These are phyloP conservation scores for Ephydatia muelleri DNA, from an alignment of 37 sponge, comb jelly and placozoan genomes.

Conservation along the genomic window DNA sequence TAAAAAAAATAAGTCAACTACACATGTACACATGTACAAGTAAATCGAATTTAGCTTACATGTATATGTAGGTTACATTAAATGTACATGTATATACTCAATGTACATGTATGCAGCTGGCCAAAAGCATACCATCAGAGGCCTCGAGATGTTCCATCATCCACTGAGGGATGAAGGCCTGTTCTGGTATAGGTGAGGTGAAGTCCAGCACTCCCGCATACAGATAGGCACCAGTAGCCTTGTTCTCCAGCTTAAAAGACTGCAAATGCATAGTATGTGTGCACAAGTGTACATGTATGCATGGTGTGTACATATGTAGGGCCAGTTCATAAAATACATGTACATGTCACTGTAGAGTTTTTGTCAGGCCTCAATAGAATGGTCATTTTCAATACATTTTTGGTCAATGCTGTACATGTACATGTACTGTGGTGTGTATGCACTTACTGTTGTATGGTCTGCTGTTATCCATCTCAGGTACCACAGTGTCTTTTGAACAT, in stretches of 20 bases:
- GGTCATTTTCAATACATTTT: background rate
- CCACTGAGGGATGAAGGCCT: background rate
- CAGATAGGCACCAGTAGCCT: background rate
- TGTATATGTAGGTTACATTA: too few species aligned
- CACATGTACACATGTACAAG: too few species aligned
- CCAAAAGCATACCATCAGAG: too few species aligned
- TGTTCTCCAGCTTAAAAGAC: background rate
- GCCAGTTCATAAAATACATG: too few species aligned
- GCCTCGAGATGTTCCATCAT: too few species aligned
- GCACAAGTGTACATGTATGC: background rate
- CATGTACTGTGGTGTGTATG: background rate
- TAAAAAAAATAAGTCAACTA: too few species aligned
- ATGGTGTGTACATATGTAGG: background rate
- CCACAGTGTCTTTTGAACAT: constrained; percentile 48
- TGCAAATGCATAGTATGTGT: background rate
- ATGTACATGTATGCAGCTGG: too few species aligned
- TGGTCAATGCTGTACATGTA: background rate
- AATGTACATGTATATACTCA: too few species aligned
- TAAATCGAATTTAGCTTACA: too few species aligned
- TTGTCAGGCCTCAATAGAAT: background rate
- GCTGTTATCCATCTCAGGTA: background rate
- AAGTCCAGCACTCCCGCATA: background rate
- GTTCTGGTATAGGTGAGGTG: background rate
- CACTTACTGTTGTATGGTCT: too few species aligned
- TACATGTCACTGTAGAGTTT: constrained; percentile 6